phyloP scores from a whole-genome alignment of 2,113 vertebrate genomes.

The Tupaia tana region DNA sequence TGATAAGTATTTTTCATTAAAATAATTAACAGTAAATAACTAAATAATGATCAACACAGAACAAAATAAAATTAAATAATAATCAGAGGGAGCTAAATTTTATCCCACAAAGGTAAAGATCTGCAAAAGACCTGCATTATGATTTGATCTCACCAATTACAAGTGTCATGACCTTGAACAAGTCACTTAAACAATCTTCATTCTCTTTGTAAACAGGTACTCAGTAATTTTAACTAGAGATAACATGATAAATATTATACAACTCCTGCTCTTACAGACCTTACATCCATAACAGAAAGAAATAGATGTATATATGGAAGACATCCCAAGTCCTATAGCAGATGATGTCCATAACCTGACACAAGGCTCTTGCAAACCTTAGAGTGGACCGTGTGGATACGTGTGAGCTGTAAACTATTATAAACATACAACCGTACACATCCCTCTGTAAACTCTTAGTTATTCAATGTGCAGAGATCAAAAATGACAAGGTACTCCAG shows the following conservation, averaged over 20 bases:
- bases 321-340: background rate
- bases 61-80: background rate
- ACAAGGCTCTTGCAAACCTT: background rate
- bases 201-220: conserved; percentile 22
- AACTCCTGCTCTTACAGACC: background rate
- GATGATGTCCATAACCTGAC: background rate
- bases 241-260: background rate
- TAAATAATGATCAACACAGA: too few relatives aligned
- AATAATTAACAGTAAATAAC: too few relatives aligned
- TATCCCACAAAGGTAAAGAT: background rate
- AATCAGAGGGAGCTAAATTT: conserved; percentile 18
- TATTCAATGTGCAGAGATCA: background rate
- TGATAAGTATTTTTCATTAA: background rate
- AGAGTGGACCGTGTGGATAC: background rate
- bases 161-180: background rate
- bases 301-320: background rate
- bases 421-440: background rate
- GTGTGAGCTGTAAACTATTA: background rate
- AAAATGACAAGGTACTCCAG: background rate
- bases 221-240: conserved; percentile 20
- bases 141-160: background rate
- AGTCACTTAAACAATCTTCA: conserved; percentile 20
- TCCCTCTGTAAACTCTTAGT: background rate
- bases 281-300: background rate
- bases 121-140: background rate